Evolutionary conservation across 2,797 vertebrate genomes (phyloP).

Genomic region (Gallinago solitaria): DNA sequence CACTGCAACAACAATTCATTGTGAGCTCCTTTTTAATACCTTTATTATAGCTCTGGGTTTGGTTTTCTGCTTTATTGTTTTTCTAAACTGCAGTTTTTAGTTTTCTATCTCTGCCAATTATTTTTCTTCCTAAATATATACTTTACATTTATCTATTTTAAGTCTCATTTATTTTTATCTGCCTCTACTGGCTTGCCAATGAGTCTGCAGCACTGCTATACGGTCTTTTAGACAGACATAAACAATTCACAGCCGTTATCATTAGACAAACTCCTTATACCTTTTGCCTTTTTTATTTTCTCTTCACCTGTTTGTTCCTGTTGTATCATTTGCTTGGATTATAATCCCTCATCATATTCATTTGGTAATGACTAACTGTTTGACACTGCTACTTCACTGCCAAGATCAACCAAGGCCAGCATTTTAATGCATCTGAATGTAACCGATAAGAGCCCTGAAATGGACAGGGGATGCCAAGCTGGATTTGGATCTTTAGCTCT

Average conservation of each 20-base stretch:
- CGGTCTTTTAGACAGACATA: neutral
- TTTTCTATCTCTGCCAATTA: neutral
- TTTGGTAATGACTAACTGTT: neutral
- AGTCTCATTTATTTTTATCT: conserved; percentile 49
- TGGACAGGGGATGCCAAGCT: neutral
- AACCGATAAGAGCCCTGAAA: neutral
- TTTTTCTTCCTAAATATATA: neutral
- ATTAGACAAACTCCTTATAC: neutral
- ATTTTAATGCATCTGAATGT: conserved; percentile 15
- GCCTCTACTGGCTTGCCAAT: neutral
- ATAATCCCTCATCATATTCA: neutral
- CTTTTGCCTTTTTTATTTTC: neutral
- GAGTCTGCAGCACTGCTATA: neutral
- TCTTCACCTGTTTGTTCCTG: neutral
- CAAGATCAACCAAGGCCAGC: neutral
- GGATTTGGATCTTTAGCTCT: neutral
- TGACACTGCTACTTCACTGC: neutral
- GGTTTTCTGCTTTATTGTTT: conserved; percentile 16
- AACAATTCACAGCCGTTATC: neutral
- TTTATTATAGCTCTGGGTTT: neutral
- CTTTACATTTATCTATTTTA: conserved; percentile 28
- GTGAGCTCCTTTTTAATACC: conserved; percentile 2
- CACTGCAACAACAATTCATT: neutral
- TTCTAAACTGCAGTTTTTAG: conserved; percentile 28
- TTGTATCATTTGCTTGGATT: neutral